Evolutionary conservation across 2,113 vertebrate genomes (phyloP).

Genomic region (Sorex fumeus): DNA sequence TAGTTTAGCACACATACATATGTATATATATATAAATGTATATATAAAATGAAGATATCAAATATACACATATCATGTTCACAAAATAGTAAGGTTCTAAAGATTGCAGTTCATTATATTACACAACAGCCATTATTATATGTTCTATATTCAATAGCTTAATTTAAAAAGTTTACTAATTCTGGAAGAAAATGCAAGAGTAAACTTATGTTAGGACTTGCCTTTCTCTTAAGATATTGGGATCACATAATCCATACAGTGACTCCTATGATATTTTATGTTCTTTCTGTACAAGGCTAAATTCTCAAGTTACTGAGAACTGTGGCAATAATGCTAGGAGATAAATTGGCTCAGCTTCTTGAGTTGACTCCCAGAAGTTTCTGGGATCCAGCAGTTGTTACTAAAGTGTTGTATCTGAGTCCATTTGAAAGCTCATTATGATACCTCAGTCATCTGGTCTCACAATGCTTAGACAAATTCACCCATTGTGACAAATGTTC

Average conservation of each 20-base stretch:
- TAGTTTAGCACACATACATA: not conserved
- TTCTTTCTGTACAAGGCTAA: not conserved
- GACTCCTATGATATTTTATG: not conserved
- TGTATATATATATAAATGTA: no score
- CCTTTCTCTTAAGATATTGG: constrained; percentile 8
- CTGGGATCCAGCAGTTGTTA: constrained; percentile 30
- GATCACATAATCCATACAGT: constrained; percentile 6
- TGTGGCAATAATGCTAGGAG: constrained; percentile 16
- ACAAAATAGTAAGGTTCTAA: not conserved
- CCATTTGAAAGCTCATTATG: constrained; percentile 31
- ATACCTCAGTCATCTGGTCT: constrained; percentile 5
- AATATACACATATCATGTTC: not conserved
- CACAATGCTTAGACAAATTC: constrained; percentile 55
- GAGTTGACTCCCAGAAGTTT: constrained; percentile 21
- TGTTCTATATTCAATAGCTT: not conserved
- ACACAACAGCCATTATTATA: not conserved
- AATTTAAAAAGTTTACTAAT: not conserved
- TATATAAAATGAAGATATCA: not conserved
- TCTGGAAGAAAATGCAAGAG: not conserved
- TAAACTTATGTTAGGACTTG: not conserved
- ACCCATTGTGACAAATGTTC: constrained; percentile 54
- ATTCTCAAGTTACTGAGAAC: constrained; percentile 9
- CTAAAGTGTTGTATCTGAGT: constrained; percentile 56
- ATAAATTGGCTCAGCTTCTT: constrained; percentile 52
- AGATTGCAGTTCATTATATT: not conserved